Evolutionary conservation across 2,797 vertebrate genomes (phyloP).

Genomic region (Echeneis naucrates): DNA sequence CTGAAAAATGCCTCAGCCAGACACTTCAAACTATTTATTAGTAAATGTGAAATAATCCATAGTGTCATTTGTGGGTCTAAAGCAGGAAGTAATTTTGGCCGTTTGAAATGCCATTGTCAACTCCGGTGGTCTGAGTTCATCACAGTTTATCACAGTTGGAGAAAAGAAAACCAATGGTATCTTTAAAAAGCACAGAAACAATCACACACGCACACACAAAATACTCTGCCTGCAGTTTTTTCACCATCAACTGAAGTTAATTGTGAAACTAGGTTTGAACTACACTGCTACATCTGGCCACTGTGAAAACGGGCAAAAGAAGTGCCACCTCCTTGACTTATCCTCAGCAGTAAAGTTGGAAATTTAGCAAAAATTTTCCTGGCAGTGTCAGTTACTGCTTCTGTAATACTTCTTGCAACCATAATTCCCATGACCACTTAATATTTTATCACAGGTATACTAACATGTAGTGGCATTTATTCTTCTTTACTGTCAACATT

Average conservation of each 20-base stretch:
- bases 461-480: constrained; percentile 6
- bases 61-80: constrained; percentile 46
- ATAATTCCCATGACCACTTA: background rate
- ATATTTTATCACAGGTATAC: background rate
- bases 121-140: constrained; percentile 44
- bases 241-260: constrained; percentile 42
- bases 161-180: constrained; percentile 50
- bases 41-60: constrained; percentile 64
- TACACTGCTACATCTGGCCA: constrained; percentile 52
- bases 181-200: constrained; percentile 15
- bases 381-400: background rate
- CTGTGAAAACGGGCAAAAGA: constrained; percentile 59
- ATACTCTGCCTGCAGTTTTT: constrained; percentile 22
- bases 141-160: constrained; percentile 41
- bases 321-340: constrained; percentile 15
- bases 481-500: background rate
- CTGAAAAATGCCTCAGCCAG: constrained; percentile 45
- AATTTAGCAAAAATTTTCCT: constrained; percentile 37
- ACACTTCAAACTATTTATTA: constrained; percentile 51
- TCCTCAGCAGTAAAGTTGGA: constrained; percentile 2
- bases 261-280: constrained; percentile 43
- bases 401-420: constrained; percentile 7
- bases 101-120: constrained; percentile 60
- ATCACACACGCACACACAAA: too few species aligned
- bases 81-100: constrained; percentile 51